Evolutionary conservation across 2,113 vertebrate species (phyloP).

Genomic region (Corythaeola cristata): DNA sequence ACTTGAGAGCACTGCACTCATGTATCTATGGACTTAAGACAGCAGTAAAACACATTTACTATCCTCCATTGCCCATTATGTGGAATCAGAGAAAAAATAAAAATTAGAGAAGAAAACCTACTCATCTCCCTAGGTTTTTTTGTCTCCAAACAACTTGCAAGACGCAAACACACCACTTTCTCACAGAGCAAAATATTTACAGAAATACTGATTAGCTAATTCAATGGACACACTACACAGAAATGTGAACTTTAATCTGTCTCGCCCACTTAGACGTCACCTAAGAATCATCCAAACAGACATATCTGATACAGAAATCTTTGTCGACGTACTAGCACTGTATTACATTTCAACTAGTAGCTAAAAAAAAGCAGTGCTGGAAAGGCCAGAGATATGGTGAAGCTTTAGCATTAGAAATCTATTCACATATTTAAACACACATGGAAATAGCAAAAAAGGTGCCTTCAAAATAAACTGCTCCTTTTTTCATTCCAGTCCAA

Average conservation of each 20-base stretch:
- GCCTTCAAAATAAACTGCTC: neutral
- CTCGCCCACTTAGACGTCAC: neutral
- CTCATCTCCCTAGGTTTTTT: neutral
- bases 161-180: neutral
- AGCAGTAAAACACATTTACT: neutral
- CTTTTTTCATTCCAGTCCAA: neutral
- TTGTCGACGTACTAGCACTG: neutral
- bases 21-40: neutral
- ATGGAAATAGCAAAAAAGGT: neutral
- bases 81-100: neutral
- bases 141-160: neutral
- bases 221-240: neutral
- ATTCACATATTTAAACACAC: neutral
- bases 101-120: neutral
- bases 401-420: neutral
- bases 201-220: neutral
- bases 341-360: neutral
- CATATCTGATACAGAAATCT: neutral
- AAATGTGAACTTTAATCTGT: neutral
- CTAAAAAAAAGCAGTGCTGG: neutral
- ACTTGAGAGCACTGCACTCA: neutral
- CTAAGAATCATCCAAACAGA: neutral
- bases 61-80: neutral
- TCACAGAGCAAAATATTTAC: neutral
- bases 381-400: neutral